Evolutionary conservation across 2,797 vertebrate species (phyloP).

Genomic region (Micromesistius poutassou): DNA sequence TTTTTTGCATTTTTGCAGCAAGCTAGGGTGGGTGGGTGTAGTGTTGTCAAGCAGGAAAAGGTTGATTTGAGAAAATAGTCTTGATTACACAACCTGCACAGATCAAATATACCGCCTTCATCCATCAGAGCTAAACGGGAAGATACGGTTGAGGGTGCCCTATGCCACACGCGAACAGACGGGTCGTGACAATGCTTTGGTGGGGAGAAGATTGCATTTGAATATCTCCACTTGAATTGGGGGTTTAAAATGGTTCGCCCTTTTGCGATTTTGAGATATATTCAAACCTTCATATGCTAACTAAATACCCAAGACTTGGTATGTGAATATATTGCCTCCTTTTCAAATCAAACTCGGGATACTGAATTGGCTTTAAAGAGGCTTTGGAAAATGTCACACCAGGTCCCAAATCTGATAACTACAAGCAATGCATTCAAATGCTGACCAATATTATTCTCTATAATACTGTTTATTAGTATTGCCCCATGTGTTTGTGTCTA

Average conservation of each 20-base stretch:
- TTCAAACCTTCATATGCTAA: no score
- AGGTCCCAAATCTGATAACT: no score
- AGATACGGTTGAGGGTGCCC: neutral
- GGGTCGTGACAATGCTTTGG: neutral
- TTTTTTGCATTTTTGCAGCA: neutral
- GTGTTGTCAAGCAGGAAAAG: neutral
- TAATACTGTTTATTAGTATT: neutral
- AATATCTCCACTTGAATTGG: neutral
- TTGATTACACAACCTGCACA: neutral
- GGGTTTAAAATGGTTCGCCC: no score
- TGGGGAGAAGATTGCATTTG: neutral
- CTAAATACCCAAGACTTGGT: no score
- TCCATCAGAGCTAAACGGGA: neutral
- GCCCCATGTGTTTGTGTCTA: neutral
- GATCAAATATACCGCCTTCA: neutral
- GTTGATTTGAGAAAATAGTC: neutral
- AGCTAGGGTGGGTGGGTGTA: neutral
- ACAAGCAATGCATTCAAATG: no score
- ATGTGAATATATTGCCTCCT: no score
- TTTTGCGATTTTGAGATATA: no score
- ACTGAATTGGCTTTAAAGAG: no score
- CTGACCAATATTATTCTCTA: neutral
- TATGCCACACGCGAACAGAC: neutral
- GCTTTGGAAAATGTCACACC: no score
- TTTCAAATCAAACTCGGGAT: no score